Percentiles rank a stretch among this genome's conserved stretches.
phyloP scores from a whole-genome alignment of 92 coral and sea anemone species.

The Epizoanthus illoricatus region DNA sequence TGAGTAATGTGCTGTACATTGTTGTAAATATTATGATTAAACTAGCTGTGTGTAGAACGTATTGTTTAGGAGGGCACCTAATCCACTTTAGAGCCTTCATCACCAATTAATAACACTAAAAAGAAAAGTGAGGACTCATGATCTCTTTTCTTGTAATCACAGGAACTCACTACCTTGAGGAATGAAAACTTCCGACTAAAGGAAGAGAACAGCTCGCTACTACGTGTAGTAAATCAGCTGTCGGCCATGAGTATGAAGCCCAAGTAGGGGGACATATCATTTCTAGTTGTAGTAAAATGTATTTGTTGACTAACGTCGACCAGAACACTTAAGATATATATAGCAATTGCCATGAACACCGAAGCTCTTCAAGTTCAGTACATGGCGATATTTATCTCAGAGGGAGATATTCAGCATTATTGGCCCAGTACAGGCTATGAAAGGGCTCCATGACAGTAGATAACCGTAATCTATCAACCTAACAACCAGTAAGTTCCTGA shows the following conservation, averaged over 20 bases:
- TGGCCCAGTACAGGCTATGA: constrained; percentile 2
- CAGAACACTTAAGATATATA: background rate
- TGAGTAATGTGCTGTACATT: too few relatives aligned
- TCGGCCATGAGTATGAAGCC: constrained; percentile 63
- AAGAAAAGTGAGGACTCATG: background rate
- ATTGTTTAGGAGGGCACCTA: too few relatives aligned
- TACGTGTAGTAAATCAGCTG: constrained; percentile 91
- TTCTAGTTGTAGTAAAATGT: constrained; percentile 39
- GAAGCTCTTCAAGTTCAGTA: background rate
- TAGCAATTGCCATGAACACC: constrained; percentile 14
- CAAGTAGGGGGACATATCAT: constrained; percentile 7
- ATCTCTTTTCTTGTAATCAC: background rate
- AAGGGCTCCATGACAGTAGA: background rate
- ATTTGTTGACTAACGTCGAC: background rate
- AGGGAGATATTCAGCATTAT: background rate
- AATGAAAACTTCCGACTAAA: constrained; percentile 80
- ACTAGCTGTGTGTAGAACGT: too few relatives aligned
- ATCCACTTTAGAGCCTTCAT: too few relatives aligned
- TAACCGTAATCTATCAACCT: constrained; percentile 28
- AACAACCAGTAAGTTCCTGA: constrained; percentile 1
- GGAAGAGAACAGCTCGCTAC: constrained; percentile 89
- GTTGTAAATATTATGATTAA: too few relatives aligned
- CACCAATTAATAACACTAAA: too few relatives aligned
- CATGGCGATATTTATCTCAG: constrained; percentile 23
- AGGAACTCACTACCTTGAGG: constrained; percentile 86